These are phyloP conservation scores for Corythucha ciliata DNA, from an alignment of 2,888 invertebrate genomes.

Conservation along the genomic window DNA sequence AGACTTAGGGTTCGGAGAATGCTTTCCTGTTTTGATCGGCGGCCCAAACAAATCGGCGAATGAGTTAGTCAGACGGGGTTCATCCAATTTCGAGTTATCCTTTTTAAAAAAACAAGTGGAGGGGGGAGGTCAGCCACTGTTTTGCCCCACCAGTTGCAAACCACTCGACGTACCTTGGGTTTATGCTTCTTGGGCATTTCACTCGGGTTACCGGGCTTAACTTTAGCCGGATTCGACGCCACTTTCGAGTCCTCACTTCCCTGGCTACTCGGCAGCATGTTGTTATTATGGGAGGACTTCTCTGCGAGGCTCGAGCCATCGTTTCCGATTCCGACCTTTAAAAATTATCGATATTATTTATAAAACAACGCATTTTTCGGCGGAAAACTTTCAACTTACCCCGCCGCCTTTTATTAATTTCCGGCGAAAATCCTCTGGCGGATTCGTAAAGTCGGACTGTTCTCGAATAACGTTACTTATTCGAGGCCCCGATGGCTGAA, in stretches of 20 bases:
- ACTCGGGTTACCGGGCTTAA: conserved; percentile 25
- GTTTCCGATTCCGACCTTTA: conserved; percentile 29
- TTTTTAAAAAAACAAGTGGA: conserved; percentile 26
- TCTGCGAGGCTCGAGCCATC: conserved; percentile 20
- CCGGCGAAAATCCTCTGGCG: conserved; percentile 79
- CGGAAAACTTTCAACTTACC: conserved; percentile 43
- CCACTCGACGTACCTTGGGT: conserved; percentile 43
- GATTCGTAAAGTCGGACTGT: conserved; percentile 72
- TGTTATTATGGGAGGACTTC: conserved; percentile 20
- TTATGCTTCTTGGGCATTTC: conserved; percentile 50
- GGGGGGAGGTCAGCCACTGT: too few species aligned
- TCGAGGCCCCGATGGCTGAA: conserved; percentile 65
- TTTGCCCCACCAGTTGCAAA: too few species aligned
- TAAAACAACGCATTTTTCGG: too few species aligned
- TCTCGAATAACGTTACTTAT: conserved; percentile 65
- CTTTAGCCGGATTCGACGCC: conserved; percentile 16
- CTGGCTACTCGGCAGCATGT: conserved; percentile 21
- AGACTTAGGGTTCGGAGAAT: conserved; percentile 54
- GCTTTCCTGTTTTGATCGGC: conserved; percentile 66
- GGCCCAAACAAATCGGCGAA: conserved; percentile 76
- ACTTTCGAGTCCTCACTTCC: conserved; percentile 12
- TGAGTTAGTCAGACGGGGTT: conserved; percentile 46
- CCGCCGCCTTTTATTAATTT: conserved; percentile 83
- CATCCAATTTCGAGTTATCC: conserved; percentile 33
- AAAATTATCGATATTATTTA: too few species aligned